Base-by-base conservation (phyloP, 1,140 invertebrate species). In the Brachionus rubens region DNA sequence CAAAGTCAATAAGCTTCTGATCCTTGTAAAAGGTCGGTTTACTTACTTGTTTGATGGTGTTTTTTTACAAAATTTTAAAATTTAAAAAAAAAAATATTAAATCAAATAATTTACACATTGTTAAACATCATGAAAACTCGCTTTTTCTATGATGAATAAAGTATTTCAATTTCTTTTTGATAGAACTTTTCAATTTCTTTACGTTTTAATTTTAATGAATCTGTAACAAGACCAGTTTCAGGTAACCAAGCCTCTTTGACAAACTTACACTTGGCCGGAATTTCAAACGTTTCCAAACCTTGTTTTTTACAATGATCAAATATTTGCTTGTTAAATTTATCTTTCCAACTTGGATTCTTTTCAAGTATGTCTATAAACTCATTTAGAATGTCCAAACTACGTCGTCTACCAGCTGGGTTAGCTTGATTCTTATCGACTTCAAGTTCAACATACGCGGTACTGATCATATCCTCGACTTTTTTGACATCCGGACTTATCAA, bases 161-260 rank as follows among this genome's bases (percentile, higher is more conserved):
- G 36, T 26, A 30, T 30, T 46, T 76, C 54, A 10, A 76, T 76
- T 48, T 54, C 52, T 41, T 76, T 76, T 21, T 54, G 33, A 46
- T 76, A 76, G 19, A 54, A 47, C 26, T 48, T 36, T 62, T 65
- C 54, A 21, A 76, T 76, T 24, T 40, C 75, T 36, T 59, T 76
- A 56, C 96, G 88, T 85, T 96, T 96, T 78, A 98, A 87, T 86
- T 98, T 98, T 84, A 97, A 93, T 48, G 96, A 94, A 78, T 96
- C 96, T 14, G 96, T 98, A 2, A 89, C 93, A n/a, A 98, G 88
- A 43, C 94, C 94, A 88, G 91, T 92, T 82, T 96, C 94, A 0
- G 95, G 94, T 0, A 93, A 92, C 96, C 96, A 98, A 50, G 92
- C 89, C 80, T 97, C 94, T 24, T 89, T 86, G 80, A 91, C 91